Conservation (phyloP, 2,797 vertebrate species). For the Peromyscus eremicus region DNA sequence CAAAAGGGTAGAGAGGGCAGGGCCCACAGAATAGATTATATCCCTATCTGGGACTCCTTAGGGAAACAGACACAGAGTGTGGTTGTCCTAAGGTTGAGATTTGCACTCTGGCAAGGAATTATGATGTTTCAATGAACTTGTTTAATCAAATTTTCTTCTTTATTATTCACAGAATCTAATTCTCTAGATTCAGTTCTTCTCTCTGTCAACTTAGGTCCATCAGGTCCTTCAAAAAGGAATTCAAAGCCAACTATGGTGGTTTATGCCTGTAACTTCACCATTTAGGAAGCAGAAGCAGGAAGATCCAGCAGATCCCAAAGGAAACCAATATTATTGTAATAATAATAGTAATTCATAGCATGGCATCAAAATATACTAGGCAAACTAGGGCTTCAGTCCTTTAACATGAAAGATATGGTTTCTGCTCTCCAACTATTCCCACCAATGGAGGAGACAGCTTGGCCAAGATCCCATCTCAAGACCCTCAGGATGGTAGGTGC, state of each 20-base stretch:
- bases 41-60: constrained; percentile 46
- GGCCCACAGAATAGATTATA: constrained; percentile 74
- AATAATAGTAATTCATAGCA: background rate
- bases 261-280: background rate
- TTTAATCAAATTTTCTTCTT: constrained; percentile 55
- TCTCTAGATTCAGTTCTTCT: background rate
- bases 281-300: background rate
- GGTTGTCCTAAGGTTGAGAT: constrained; percentile 23
- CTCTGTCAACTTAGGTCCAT: background rate
- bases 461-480: background rate
- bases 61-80: constrained; percentile 61
- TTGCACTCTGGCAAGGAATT: constrained; percentile 37
- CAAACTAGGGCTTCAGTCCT: too few relatives aligned
- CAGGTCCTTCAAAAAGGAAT: background rate
- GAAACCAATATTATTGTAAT: background rate
- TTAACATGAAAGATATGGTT: background rate
- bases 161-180: constrained; percentile 1
- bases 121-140: background rate
- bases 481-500: too few relatives aligned
- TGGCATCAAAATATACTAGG: fast-evolving
- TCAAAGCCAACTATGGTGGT: background rate
- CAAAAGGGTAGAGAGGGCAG: constrained; percentile 61
- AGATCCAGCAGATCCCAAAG: background rate
- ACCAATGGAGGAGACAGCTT: background rate
- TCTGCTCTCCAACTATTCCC: background rate